These are phyloP conservation scores for Paedocypris sp. DNA, from an alignment of 2,113 vertebrate species.

Conservation along the genomic window DNA sequence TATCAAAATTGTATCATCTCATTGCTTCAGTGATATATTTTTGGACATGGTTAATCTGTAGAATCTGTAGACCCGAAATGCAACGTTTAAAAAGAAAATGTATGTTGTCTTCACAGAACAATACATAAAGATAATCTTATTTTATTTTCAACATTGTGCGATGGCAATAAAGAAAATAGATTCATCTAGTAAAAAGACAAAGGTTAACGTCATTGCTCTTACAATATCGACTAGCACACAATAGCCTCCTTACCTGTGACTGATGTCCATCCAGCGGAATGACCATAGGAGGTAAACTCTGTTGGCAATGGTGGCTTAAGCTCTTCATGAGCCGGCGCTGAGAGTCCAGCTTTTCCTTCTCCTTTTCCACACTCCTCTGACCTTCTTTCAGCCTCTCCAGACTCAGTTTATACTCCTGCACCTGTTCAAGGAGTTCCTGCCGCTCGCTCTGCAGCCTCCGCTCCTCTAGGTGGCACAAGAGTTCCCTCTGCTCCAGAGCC, in stretches of 20 bases:
- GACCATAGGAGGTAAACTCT: slow-evolving; percentile 61
- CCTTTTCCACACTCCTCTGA: slow-evolving; percentile 72
- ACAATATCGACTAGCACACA: too few relatives aligned
- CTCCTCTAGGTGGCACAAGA: slow-evolving; percentile 59
- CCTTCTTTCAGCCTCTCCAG: slow-evolving; percentile 82
- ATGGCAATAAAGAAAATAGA: too few relatives aligned
- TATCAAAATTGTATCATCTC: too few relatives aligned
- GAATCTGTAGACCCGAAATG: too few relatives aligned
- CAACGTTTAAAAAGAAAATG: too few relatives aligned
- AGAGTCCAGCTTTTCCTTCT: slow-evolving; percentile 68
- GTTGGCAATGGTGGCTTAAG: slow-evolving; percentile 64
- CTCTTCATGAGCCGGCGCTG: slow-evolving; percentile 57
- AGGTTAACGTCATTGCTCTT: too few relatives aligned
- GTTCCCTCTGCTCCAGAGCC: slow-evolving; percentile 55
- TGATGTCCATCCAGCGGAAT: slow-evolving; percentile 52
- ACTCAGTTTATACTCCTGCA: slow-evolving; percentile 81
- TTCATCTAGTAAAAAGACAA: too few relatives aligned
- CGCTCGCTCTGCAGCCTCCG: slow-evolving; percentile 63
- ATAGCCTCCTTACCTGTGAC: slow-evolving; percentile 35
- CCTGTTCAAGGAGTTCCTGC: slow-evolving; percentile 69
- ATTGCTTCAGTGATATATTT: too few relatives aligned
- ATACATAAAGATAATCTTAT: too few relatives aligned
- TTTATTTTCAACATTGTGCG: too few relatives aligned
- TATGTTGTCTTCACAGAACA: too few relatives aligned
- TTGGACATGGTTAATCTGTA: too few relatives aligned